These are phyloP conservation scores for Hemibagrus wyckioides DNA, from an alignment of 2,113 vertebrate genomes.

Conservation along the genomic window DNA sequence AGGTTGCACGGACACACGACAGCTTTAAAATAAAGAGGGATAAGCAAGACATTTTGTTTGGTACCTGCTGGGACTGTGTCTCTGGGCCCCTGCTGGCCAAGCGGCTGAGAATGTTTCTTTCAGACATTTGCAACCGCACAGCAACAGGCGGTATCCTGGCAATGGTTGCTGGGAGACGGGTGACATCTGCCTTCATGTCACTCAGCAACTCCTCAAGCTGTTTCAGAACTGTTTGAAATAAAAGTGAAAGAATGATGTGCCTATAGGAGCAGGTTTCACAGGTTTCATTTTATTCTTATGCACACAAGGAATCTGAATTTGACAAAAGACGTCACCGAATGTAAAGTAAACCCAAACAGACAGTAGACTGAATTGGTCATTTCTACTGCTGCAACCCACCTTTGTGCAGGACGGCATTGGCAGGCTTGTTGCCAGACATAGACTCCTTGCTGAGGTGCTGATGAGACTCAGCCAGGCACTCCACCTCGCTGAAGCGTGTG, in stretches of 20 bases:
- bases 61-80: constrained; percentile 86
- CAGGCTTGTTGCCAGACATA: constrained; percentile 96
- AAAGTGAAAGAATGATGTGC: not conserved
- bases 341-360: not conserved
- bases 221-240: constrained; percentile 83
- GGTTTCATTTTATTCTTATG: too few species aligned
- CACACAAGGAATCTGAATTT: not conserved
- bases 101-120: constrained; percentile 95
- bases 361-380: not conserved
- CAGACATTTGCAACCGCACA: constrained; percentile 93
- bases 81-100: constrained; percentile 92
- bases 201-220: constrained; percentile 96
- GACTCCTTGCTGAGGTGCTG: constrained; percentile 98
- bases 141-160: constrained; percentile 94
- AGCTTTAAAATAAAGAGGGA: not conserved
- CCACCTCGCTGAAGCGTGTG: constrained; percentile 94
- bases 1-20: not conserved
- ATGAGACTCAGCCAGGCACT: constrained; percentile 95
- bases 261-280: constrained; percentile 34
- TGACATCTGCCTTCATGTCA: constrained; percentile 98
- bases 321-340: not conserved
- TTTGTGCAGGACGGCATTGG: constrained; percentile 98
- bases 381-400: constrained; percentile 66
- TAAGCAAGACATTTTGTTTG: not conserved
- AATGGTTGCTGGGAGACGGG: constrained; percentile 92